Base-by-base conservation (phyloP, 1,140 invertebrate species). In the Nixonia krombeini region DNA sequence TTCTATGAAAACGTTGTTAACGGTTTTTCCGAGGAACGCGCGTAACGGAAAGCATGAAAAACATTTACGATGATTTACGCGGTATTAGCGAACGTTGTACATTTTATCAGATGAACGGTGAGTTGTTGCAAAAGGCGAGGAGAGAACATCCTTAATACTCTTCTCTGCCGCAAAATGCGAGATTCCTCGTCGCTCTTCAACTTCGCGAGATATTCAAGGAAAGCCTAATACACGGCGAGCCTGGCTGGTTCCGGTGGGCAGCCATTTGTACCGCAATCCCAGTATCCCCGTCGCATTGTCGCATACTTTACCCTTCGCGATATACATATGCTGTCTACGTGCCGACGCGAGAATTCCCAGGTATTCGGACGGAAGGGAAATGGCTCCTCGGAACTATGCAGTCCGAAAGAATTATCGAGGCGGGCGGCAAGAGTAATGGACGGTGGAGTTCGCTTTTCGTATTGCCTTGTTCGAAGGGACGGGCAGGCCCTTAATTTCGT, bases 351-450 rank as follows among this genome's bases (percentile, higher is more conserved):
- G 55, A 56, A 67, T 67, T 59, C 10, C 38, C 56, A 46, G 64
- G 64, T 51, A 67, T 59, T 67, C 46, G 56, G 56, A 40, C 41
- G 37, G 33, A 67, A 56, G 46, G 64, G 64, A 67, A 59, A 61
- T 67, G 64, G 45, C 40, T 47, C 47, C 31, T 46, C 57, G 46
- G 46, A 67, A 67, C 64, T 61, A 67, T 61, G 64, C 57, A 42
- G 57, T 61, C 57, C 64, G 57, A 67, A 67, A 67, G 64, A 67
- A 67, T 67, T 67, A 67, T 67, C 64, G 59, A 67, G 64, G 56
- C 47, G 61, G 64, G 52, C 64, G 57, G 52, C 56, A 67, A 67
- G 57, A 67, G 31, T 67, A 67, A 67, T 67, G 64, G 53, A 66
- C 51, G 37, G 31, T 51, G 47, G 46, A 33, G 45, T 67, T 61